phyloP scores from a whole-genome alignment of 2,888 invertebrate genomes.

The Pyrochroa serraticornis region DNA sequence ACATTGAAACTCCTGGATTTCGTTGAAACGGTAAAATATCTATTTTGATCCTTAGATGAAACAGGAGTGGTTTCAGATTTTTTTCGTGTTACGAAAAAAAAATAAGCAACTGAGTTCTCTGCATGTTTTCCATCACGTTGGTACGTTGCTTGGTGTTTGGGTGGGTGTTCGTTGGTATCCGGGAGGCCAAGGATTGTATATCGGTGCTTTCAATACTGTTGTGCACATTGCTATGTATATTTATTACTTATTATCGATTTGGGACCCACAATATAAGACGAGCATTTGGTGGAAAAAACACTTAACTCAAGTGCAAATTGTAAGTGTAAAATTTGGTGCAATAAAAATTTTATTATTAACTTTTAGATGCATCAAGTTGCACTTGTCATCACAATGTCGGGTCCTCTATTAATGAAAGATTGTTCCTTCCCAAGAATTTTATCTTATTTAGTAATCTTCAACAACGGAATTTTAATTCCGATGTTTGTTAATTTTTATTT shows the following conservation, averaged over 20 bases:
- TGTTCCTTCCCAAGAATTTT: slow-evolving; percentile 65
- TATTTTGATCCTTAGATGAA: no score
- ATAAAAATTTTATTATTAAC: slow-evolving; percentile 1
- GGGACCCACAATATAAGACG: slow-evolving; percentile 69
- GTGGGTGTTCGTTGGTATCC: slow-evolving; percentile 62
- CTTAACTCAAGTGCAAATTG: slow-evolving; percentile 79
- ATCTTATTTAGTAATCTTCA: slow-evolving; percentile 60
- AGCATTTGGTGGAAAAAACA: slow-evolving; percentile 82
- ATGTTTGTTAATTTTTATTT: slow-evolving; percentile 70
- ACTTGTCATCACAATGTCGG: slow-evolving; percentile 61
- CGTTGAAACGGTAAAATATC: no score
- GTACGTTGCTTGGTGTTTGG: slow-evolving; percentile 75
- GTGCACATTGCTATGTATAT: slow-evolving; percentile 80
- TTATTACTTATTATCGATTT: slow-evolving; percentile 77
- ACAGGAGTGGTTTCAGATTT: slow-evolving; percentile 8
- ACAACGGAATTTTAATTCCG: slow-evolving; percentile 68
- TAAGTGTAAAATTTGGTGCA: slow-evolving; percentile 47
- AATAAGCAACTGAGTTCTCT: slow-evolving; percentile 78
- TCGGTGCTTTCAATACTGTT: slow-evolving; percentile 71
- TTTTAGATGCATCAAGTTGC: slow-evolving; percentile 67
- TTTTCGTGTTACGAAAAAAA: slow-evolving; percentile 72
- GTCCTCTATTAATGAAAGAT: slow-evolving; percentile 55
- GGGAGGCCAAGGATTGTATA: slow-evolving; percentile 68
- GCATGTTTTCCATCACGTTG: slow-evolving; percentile 81
- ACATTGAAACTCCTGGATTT: no score